Evolutionary conservation across 2,797 vertebrate species (phyloP).

Genomic region (Cheracebus regulus): DNA sequence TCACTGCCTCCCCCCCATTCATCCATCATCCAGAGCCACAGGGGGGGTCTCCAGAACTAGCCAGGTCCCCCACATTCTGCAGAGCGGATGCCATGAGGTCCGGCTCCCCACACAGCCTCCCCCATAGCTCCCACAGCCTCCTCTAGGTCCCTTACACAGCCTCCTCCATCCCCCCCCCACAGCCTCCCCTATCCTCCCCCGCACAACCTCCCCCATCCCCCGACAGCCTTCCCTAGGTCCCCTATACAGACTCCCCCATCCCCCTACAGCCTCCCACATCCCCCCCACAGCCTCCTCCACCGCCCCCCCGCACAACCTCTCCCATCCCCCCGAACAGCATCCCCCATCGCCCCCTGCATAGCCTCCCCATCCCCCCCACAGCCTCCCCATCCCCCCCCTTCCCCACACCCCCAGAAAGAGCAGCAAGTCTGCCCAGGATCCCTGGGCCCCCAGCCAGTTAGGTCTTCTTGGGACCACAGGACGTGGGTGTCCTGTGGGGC

Average conservation of each 20-base stretch:
- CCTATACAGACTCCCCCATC: no score
- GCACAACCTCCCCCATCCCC: no score
- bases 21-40: background rate
- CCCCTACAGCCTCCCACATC: no score
- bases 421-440: background rate
- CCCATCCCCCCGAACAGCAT: no score
- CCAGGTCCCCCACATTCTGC: background rate
- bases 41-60: background rate
- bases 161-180: no score
- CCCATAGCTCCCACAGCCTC: background rate
- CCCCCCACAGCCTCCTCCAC: no score
- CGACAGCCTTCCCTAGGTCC: no score
- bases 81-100: background rate
- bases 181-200: no score
- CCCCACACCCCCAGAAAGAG: background rate
- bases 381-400: no score
- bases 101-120: background rate
- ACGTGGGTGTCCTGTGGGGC: background rate
- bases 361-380: no score
- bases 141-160: no score
- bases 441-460: background rate
- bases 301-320: rapidly evolving
- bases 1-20: background rate
- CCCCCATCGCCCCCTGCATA: no score
- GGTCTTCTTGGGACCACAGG: background rate